Conservation (phyloP, 2,113 vertebrate species). For the Pygoscelis adeliae region DNA sequence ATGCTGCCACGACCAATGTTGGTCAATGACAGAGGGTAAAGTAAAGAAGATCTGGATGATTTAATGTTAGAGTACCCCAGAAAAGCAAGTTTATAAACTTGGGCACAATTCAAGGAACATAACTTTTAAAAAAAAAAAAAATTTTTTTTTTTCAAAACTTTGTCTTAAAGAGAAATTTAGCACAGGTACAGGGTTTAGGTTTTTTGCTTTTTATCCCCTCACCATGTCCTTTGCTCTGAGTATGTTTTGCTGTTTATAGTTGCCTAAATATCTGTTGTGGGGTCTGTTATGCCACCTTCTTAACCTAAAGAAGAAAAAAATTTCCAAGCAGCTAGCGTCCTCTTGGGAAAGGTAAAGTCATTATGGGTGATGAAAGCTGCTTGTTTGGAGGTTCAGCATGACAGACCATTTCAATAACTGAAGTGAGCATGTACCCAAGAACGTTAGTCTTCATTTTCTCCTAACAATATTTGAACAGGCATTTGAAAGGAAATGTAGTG, state of each 20-base stretch:
- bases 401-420: constrained; percentile 1
- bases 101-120: background rate
- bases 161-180: background rate
- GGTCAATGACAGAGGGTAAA: background rate
- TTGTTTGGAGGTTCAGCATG: background rate
- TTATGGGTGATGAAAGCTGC: background rate
- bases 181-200: background rate
- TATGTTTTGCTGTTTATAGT: background rate
- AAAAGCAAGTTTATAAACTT: background rate
- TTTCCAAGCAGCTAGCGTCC: background rate
- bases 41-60: background rate
- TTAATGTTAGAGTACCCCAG: background rate
- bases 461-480: background rate
- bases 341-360: background rate
- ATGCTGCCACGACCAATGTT: background rate
- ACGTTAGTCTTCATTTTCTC: background rate
- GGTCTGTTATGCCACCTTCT: background rate
- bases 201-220: background rate
- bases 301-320: background rate
- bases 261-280: background rate
- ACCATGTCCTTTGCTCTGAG: background rate
- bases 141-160: background rate
- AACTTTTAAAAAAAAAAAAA: background rate
- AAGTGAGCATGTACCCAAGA: background rate
- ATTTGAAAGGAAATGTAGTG: background rate